Base-by-base conservation (phyloP, 2,888 invertebrate species). In the Morpho helenor region DNA sequence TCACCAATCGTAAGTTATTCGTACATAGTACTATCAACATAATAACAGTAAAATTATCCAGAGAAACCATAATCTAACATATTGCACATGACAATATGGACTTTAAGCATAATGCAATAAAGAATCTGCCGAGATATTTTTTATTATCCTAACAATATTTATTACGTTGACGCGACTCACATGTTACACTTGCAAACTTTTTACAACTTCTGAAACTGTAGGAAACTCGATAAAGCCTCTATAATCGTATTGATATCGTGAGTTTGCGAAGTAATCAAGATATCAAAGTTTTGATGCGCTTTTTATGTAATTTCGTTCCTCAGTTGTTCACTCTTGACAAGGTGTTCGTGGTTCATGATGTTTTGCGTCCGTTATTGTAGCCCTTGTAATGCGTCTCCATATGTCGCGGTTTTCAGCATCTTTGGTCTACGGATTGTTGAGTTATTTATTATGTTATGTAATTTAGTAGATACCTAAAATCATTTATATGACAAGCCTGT, bases 21-120 rank as follows among this genome's bases (percentile, higher is more conserved):
- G 67, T 68, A 65, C 62, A 65, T 61, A 73, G 70, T 16, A 16
- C 71, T 67, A 68, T 74, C 72, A 76, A 72, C 68, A 72, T 77
- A 76, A 76, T 74, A 77, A 82, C 82, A 81, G 81, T 84, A 86
- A 86, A 87, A 85, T 76, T 81, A 83, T 84, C 82, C 81, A 81
- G 75, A 84, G 82, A 83, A 82, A 82, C 78, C 76, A 75, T 76
- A 82, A 81, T 76, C 79, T 80, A 52, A 46, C 45, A 53, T 46
- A 52, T 54, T 51, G 16, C 39, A 56, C 58, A 51, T 56, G 55
- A 56, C 52, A 52, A 60, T 50, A 49, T 57, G 43, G 48, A 54
- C 57, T 46, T 54, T 57, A 57, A 44, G 40, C 7, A 16, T 40
- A 48, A 57, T 47, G 22, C 43, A 49, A 53, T 39, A 53, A 57